phyloP scores from a whole-genome alignment of 2,113 vertebrate species.

The Cheilinus undulatus region DNA sequence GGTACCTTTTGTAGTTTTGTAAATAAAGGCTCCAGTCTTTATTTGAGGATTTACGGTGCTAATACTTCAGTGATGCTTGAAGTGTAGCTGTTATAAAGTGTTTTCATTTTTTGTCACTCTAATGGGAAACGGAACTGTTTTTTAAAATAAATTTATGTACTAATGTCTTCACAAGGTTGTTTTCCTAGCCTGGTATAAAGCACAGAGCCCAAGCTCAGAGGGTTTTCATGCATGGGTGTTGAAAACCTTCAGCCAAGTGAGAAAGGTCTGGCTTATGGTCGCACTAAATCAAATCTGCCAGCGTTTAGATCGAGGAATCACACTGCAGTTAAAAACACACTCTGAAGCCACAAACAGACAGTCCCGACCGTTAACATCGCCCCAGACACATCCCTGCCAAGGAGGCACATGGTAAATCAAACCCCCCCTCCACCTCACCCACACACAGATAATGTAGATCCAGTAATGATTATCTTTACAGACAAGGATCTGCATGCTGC shows the following conservation, averaged over 20 bases:
- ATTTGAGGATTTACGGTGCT: too few species aligned
- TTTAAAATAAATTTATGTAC: constrained; percentile 43
- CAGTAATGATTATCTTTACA: constrained; percentile 58
- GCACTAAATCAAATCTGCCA: constrained; percentile 64
- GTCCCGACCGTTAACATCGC: constrained; percentile 38
- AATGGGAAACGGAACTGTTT: constrained; percentile 43
- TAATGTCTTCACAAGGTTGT: constrained; percentile 46
- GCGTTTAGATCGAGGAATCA: constrained; percentile 49
- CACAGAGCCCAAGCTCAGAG: constrained; percentile 41
- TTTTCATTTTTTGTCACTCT: constrained; percentile 32
- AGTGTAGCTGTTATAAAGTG: too few species aligned
- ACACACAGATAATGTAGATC: constrained; percentile 22
- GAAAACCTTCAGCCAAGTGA: constrained; percentile 64
- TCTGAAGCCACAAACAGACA: constrained; percentile 52
- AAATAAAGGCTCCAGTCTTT: too few species aligned
- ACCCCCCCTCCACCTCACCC: neutral
- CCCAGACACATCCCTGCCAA: constrained; percentile 37
- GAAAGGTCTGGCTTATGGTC: constrained; percentile 57
- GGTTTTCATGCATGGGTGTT: constrained; percentile 60
- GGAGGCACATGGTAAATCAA: constrained; percentile 36
- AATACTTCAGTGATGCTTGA: too few species aligned
- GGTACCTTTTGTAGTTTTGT: too few species aligned
- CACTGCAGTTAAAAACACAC: constrained; percentile 45
- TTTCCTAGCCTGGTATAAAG: constrained; percentile 44
- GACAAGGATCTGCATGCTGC: constrained; percentile 29